phyloP scores from a whole-genome alignment of 1,140 invertebrate genomes.

The Gonatopus flavifemur region DNA sequence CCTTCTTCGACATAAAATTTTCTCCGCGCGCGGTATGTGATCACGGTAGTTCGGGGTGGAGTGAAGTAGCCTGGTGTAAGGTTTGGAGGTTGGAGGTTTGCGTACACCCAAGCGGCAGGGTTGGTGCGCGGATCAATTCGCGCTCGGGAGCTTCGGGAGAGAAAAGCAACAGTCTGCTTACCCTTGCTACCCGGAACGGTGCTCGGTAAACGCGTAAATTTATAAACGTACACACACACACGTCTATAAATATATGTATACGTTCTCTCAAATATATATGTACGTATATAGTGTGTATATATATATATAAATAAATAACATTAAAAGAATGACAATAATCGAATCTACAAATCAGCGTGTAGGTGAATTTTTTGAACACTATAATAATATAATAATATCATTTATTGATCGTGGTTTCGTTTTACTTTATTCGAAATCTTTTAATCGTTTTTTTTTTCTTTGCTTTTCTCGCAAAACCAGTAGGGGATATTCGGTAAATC shows the following conservation, averaged over 20 bases:
- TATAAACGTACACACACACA: constrained; percentile 6
- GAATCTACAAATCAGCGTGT: not conserved
- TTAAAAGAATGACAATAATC: constrained; percentile 15
- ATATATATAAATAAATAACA: too few relatives aligned
- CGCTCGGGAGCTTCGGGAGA: constrained; percentile 25
- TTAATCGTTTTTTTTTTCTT: too few relatives aligned
- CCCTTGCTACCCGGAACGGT: constrained; percentile 26
- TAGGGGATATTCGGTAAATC: not conserved
- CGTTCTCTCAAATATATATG: not conserved
- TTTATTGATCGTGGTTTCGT: not conserved
- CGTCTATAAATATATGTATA: not conserved
- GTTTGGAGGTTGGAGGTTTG: constrained; percentile 26
- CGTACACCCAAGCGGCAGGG: constrained; percentile 21
- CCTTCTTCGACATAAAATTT: too few relatives aligned
- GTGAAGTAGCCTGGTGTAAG: constrained; percentile 4
- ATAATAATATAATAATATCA: not conserved
- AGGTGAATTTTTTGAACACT: constrained; percentile 2
- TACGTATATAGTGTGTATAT: not conserved
- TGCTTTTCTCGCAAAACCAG: too few relatives aligned
- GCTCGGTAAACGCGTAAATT: constrained; percentile 13
- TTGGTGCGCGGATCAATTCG: constrained; percentile 40
- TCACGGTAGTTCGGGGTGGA: not conserved
- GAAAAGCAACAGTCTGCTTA: constrained; percentile 39
- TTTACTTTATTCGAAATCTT: too few relatives aligned
- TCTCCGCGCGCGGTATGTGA: too few relatives aligned